Evolutionary conservation across 2,797 vertebrate genomes (phyloP), one percentile per base, ranked within the genome.

Genomic region (Neosilurus mollespiculum): DNA sequence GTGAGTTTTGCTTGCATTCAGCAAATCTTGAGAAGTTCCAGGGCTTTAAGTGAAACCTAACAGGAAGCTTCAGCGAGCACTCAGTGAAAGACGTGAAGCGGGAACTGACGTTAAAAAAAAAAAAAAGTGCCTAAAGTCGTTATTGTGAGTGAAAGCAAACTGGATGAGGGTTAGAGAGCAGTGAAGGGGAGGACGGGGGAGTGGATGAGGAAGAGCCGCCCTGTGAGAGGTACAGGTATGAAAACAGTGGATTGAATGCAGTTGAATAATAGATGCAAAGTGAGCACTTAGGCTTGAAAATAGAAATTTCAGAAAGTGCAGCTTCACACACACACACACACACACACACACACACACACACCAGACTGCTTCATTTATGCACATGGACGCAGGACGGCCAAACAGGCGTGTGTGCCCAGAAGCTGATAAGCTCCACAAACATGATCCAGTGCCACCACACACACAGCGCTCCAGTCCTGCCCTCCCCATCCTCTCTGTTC

Each of bases 251-350:
- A 92, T 90, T 90, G 92, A 92, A 93, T 88, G 75, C 87, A 87
- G 86, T 81, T 94, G 89, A 94, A 95, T 94, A 92, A 95, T 94
- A 91, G 88, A 95, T 94, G 90, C 92, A 90, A 37, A 87, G 90
- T 87, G 90, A 92, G 92, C 92, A 94, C 92, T 93, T 93, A 91
- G 90, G 92, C 91, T 93, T 88, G 87, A 91, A 93, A 94, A 94
- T 93, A 93, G 91, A 89, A 87, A 88, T 85, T 88, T 84, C 80
- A 77, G 70, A 77, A 43, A 53, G 62, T 86, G n/a, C 56, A 24
- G 37, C 76, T 51, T 24, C 37, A 49, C 30, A 76, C 26, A 76
- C 26, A 72, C 49, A 53, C 49, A 59, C 75, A 30, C 43, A 37
- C 22, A 34, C 15, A 59, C 56, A 59, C 65, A 83, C 76, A 72